Base-by-base conservation (phyloP, 2,888 invertebrate genomes). In the Parelbella ahira region DNA sequence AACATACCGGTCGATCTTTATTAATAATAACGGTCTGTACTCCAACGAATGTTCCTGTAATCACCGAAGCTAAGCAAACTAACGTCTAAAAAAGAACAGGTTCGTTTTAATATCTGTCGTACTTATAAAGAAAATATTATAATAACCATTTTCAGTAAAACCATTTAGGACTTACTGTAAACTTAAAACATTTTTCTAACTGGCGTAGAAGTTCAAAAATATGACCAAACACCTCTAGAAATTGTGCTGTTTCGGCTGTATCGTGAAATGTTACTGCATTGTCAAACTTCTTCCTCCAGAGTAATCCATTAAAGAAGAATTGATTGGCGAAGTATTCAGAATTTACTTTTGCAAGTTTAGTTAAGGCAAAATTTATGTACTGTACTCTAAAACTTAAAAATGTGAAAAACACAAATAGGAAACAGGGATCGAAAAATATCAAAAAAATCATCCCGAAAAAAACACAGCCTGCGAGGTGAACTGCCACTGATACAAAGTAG, bases 311-410 rank as follows among this genome's bases (percentile, higher is more conserved):
- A 15, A 75, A 69, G 2, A 71, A 18, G 6, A 64, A 53, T 42
- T 67, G 58, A n/a, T 63, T 58, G 0, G 73, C 69, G 25, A 82
- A 53, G 33, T 71, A 68, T 1, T 65, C 52, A 2, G 59, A 39
- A 6, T 74, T 63, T 21, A 78, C 54, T 0, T 68, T 54, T 1
- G 65, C 63, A 1, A 54, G 42, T 50, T 75, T 79, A 39, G 76
- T 60, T 25, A 83, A 50, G 8, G 77, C 67, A 0, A 75, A 57
- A 39, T 82, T 83, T 2, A 83, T 38, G 20, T 71, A 81, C 11
- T 66, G 60, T n/a, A 59, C 51, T 49, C 82, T 62, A 19, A 68
- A 41, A 1, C 60, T 56, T 3, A 74, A 30, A 19, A 63, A 68
- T 0, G 53, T 49, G 25, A 46, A 61, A 7, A 57, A 49, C 2